These are phyloP conservation scores for Leptobrachium leishanense DNA, from an alignment of 2,113 vertebrate genomes.

Conservation along the genomic window DNA sequence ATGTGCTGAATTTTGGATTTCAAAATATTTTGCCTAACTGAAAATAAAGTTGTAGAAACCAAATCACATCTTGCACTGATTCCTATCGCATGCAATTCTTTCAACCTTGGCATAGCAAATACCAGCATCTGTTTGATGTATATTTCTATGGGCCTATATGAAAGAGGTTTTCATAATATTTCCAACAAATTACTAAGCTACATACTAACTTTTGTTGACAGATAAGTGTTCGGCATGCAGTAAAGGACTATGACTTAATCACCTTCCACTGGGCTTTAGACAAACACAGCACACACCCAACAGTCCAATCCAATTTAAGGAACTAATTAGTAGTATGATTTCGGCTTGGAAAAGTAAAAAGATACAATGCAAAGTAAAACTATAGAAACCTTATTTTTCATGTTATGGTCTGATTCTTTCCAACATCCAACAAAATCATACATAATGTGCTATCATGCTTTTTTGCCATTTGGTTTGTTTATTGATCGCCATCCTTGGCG, in stretches of 20 bases:
- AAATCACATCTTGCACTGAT: too few relatives aligned
- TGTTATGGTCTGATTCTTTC: background rate
- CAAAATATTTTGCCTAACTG: too few relatives aligned
- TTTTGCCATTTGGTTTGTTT: slow-evolving; percentile 3
- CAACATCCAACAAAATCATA: background rate
- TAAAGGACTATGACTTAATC: slow-evolving; percentile 8
- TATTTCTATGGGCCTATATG: too few relatives aligned
- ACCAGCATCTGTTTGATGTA: too few relatives aligned
- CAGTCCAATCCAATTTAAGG: background rate
- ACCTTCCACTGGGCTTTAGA: slow-evolving; percentile 8
- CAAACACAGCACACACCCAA: slow-evolving; percentile 3
- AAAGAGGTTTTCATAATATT: too few relatives aligned
- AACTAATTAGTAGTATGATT: background rate
- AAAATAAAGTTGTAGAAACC: too few relatives aligned
- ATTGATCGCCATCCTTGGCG: slow-evolving; percentile 9
- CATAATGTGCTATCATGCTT: background rate
- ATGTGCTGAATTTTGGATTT: too few relatives aligned
- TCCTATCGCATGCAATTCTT: too few relatives aligned
- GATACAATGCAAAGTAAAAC: slow-evolving; percentile 1
- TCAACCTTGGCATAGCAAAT: too few relatives aligned
- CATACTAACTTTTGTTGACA: background rate
- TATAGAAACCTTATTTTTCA: background rate
- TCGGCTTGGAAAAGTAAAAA: too few relatives aligned
- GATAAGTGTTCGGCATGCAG: too few relatives aligned
- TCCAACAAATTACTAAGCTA: background rate